These are phyloP conservation scores for Drosophila jambulina DNA, from an alignment of 1,140 invertebrate genomes.

Conservation along the genomic window DNA sequence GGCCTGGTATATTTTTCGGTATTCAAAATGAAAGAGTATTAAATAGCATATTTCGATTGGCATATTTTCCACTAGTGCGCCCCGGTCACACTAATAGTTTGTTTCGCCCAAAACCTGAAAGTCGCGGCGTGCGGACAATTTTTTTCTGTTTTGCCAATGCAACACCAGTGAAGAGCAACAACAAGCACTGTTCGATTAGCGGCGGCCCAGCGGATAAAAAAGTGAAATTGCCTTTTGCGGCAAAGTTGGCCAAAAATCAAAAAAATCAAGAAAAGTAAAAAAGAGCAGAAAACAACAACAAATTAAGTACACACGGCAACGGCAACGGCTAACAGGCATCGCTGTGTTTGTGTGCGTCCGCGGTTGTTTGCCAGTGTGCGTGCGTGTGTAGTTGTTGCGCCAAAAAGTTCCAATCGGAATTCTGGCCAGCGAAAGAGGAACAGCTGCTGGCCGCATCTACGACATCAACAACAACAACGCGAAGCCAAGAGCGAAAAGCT, in stretches of 20 bases:
- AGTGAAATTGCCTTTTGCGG: slow-evolving; percentile 81
- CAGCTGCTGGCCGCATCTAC: slow-evolving; percentile 39
- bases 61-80: not conserved
- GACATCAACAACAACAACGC: slow-evolving; percentile 22
- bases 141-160: slow-evolving; percentile 44
- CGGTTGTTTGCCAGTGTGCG: slow-evolving; percentile 25
- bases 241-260: slow-evolving; percentile 23
- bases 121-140: slow-evolving; percentile 34
- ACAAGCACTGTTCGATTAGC: slow-evolving; percentile 21
- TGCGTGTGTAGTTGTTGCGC: slow-evolving; percentile 57
- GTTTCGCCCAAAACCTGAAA: slow-evolving; percentile 7
- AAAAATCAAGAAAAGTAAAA: slow-evolving; percentile 32
- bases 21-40: not conserved
- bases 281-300: slow-evolving; percentile 29
- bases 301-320: slow-evolving; percentile 31
- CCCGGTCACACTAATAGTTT: slow-evolving; percentile 7
- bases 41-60: not conserved
- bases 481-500: slow-evolving; percentile 9
- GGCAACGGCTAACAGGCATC: slow-evolving; percentile 30
- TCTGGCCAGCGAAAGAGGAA: slow-evolving; percentile 43
- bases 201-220: slow-evolving; percentile 55
- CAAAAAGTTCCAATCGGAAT: slow-evolving; percentile 76
- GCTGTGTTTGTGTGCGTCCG: slow-evolving; percentile 42
- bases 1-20: not conserved
- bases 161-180: slow-evolving; percentile 33